Base-by-base conservation (phyloP, 2,888 invertebrate species). In the Lysandra bellargus region DNA sequence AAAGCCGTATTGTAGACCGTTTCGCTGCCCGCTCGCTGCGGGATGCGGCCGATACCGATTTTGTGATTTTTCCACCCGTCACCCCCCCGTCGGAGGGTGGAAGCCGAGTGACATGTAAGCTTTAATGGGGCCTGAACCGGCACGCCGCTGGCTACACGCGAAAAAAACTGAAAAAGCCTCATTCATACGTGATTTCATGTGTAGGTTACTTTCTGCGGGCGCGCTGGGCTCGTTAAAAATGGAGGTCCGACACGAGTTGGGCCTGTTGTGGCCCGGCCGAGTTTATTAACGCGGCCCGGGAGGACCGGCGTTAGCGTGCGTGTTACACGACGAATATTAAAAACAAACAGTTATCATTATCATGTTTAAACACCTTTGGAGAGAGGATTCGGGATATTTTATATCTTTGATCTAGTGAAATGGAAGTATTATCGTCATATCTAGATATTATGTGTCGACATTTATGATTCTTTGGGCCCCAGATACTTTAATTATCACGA, bases 181-280 rank as follows among this genome's bases (percentile, higher is more conserved):
- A 93, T 94, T 93, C 93, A 93, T 93, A 93, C 92, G 94, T 93
- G 93, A 94, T 94, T 94, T 92, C 91, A 91, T 92, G 94, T 92
- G 92, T 92, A 92, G 92, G 94, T 91, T 93, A 92, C 93, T 94
- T 93, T 92, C 91, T 91, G 92, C 88, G 92, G 93, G 92, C 89
- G 87, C 87, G 88, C 91, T 87, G 93, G 88, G 87, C 90, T 93
- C 92, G 94, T 94, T 94, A 94, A 94, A 94, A 94, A 94, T 94
- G 93, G 91, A 93, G 88, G 89, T 85, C 84, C 86, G 88, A 92
- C 92, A 91, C 87, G 90, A 86, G 86, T 79, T 87, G 86, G 85
- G 93, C 92, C 92, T 92, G 93, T 94, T 93, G 93, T 87, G 92
- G 93, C 88, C 90, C 87, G 89, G 89, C 88, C 84, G 89, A 91